phyloP scores from a whole-genome alignment of 2,888 invertebrate species.

The Cheilosia impressa region DNA sequence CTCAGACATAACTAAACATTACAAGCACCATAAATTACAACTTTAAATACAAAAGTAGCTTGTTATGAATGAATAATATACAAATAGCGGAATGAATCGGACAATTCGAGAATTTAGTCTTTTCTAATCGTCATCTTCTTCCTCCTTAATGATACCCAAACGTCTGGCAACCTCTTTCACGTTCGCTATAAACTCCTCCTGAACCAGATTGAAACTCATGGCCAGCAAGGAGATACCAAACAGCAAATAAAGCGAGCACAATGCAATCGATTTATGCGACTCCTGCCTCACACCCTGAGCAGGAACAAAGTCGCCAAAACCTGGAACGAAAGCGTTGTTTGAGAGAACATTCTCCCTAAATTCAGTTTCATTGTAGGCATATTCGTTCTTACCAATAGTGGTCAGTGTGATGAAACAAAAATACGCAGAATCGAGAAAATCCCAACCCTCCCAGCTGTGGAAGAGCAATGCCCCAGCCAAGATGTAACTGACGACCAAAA shows the following conservation, averaged over 20 bases:
- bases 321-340: conserved; percentile 76
- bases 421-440: conserved; percentile 93
- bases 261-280: conserved; percentile 86
- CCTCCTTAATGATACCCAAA: conserved; percentile 94
- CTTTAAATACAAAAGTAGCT: conserved; percentile 9
- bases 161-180: conserved; percentile 93
- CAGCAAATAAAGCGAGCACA: conserved; percentile 95
- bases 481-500: conserved; percentile 94
- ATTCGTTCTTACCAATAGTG: conserved; percentile 87
- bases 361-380: too few relatives aligned
- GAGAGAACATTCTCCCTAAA: background rate
- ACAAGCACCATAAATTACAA: background rate
- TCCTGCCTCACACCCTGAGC: conserved; percentile 86
- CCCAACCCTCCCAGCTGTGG: conserved; percentile 93
- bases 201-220: conserved; percentile 98
- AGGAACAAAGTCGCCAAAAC: conserved; percentile 96
- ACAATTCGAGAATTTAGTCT: background rate
- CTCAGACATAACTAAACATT: background rate
- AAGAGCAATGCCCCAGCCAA: conserved; percentile 94
- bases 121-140: conserved; percentile 85
- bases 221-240: conserved; percentile 97
- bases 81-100: conserved; percentile 42
- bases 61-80: conserved; percentile 1
- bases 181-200: conserved; percentile 95
- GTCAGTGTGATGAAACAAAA: conserved; percentile 97